Evolutionary conservation across 1,140 invertebrate genomes (phyloP), one percentile per base, ranked within the genome.

Genomic region (Brachionus angularis): DNA sequence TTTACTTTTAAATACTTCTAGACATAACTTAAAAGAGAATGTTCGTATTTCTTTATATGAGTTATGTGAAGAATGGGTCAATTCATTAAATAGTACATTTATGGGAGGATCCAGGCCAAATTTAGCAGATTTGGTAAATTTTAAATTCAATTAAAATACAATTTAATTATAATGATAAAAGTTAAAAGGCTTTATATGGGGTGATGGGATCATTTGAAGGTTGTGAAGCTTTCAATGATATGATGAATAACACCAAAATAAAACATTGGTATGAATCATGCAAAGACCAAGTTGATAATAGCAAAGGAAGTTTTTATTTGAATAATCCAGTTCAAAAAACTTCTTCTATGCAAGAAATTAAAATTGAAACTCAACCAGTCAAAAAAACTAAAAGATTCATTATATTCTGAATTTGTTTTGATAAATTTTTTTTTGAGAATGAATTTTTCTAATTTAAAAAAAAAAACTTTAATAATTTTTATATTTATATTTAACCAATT

Each of bases 141-240:
- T 7, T 36, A 23, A 27, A 8, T 5, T 25, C 27, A 44, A 27
- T 5, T 5, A 8, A 36, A 25, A 72, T 31, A 23, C 5, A 55
- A 5, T 21, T n/a, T 4, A 47, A 34, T 39, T 49, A 31, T 18
- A 18, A n/a, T 27, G 73, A n/a, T 62, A 21, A 44, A 18, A 52
- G 55, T 64, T 78, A 77, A 33, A 69, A 84, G 84, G 86, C 91
- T 5, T 89, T 98, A 0, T 98, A 90, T 80, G 96, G 95, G 12
- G 86, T 94, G 10, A 82, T 98, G 2, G 91, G 86, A 75, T 94
- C 93, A 76, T 96, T 98, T 77, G 93, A 96, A 83, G 95, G 95
- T 0, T 97, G 93, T 77, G 75, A 84, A 53, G 92, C 95, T 3
- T 98, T 98, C 79, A 81, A 88, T 76, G 95, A 98, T 78, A 81